Evolutionary conservation across 2,888 invertebrate species (phyloP).

Genomic region (Cybosia mesomella): DNA sequence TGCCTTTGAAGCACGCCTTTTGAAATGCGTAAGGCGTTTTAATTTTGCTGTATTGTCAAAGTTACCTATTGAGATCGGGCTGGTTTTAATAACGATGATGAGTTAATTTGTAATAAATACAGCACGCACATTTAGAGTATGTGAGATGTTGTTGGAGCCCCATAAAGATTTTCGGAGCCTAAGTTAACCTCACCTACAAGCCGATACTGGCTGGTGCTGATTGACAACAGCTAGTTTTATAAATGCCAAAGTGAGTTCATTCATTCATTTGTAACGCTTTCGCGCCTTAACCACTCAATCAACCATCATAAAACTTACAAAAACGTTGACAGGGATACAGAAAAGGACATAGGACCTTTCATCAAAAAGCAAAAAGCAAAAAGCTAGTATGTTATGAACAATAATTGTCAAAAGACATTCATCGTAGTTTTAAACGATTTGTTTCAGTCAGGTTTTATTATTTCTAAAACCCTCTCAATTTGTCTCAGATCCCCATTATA

Average conservation of each 20-base stretch:
- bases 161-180: no score
- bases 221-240: no score
- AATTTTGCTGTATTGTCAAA: conserved; percentile 12
- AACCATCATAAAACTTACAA: neutral
- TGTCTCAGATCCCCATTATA: conserved; percentile 16
- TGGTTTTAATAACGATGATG: neutral
- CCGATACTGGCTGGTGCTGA: no score
- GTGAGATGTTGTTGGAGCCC: no score
- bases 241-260: no score
- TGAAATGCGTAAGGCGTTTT: conserved; percentile 16
- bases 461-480: neutral
- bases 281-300: neutral
- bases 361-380: neutral
- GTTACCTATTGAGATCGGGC: neutral
- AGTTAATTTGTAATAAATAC: neutral
- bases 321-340: neutral
- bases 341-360: neutral
- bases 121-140: neutral
- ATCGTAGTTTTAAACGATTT: neutral
- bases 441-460: neutral
- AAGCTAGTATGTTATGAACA: neutral
- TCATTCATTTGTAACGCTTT: neutral
- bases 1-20: conserved; percentile 23
- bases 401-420: neutral
- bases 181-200: no score